These are phyloP conservation scores for Toxotes lorentzi DNA, from an alignment of 2,797 vertebrate genomes.

Conservation along the genomic window DNA sequence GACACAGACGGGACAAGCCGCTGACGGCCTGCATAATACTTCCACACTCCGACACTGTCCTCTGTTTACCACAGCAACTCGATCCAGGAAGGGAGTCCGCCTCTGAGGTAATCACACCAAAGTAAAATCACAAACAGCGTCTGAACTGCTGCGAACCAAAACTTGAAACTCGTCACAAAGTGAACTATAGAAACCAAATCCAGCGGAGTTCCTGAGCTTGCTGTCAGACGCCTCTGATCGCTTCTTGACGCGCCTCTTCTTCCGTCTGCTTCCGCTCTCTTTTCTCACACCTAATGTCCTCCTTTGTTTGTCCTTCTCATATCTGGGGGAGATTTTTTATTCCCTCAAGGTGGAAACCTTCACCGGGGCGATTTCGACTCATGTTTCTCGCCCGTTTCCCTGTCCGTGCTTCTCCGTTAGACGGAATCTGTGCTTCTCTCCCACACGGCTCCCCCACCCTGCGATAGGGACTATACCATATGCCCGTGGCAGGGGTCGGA, in stretches of 20 bases:
- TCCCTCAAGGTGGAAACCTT: slow-evolving; percentile 76
- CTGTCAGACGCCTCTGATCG: slow-evolving; percentile 52
- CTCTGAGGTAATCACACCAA: slow-evolving; percentile 40
- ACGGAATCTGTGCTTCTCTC: slow-evolving; percentile 79
- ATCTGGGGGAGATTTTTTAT: slow-evolving; percentile 28
- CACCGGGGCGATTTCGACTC: slow-evolving; percentile 68
- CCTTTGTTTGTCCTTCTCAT: slow-evolving; percentile 21
- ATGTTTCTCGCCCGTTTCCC: slow-evolving; percentile 76
- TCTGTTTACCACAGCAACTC: slow-evolving; percentile 34
- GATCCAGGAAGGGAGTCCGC: slow-evolving; percentile 10
- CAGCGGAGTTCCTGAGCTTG: slow-evolving; percentile 70
- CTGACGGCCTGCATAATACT: slow-evolving; percentile 31
- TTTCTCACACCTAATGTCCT: slow-evolving; percentile 18
- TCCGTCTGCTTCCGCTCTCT: slow-evolving; percentile 38
- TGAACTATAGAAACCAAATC: slow-evolving; percentile 53
- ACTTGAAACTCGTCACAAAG: slow-evolving; percentile 28
- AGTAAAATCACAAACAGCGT: slow-evolving; percentile 18
- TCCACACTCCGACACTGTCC: slow-evolving; percentile 28
- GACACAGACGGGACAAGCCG: slow-evolving; percentile 1
- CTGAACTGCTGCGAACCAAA: slow-evolving; percentile 6
- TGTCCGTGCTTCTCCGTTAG: slow-evolving; percentile 77
- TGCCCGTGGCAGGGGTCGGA: slow-evolving; percentile 45
- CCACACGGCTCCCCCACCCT: slow-evolving; percentile 83
- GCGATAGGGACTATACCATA: slow-evolving; percentile 82
- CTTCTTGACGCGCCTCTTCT: slow-evolving; percentile 46